These are phyloP conservation scores for Tor tambroides DNA, from an alignment of 2,113 vertebrate species.

Conservation along the genomic window DNA sequence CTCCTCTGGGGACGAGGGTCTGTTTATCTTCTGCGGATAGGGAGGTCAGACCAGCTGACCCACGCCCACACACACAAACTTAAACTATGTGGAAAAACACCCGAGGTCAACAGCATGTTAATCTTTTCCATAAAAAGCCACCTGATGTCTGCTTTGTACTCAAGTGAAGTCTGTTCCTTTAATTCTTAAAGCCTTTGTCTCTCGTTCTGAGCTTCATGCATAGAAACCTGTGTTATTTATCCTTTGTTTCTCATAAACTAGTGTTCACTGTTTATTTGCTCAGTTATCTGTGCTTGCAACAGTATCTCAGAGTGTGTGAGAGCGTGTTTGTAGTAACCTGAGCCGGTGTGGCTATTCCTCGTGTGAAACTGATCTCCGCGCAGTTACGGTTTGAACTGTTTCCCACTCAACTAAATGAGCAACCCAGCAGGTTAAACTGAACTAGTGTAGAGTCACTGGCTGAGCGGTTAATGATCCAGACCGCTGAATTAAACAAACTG, in stretches of 20 bases:
- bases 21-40: background rate
- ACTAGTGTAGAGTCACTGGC: background rate
- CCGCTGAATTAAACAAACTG: too few relatives aligned
- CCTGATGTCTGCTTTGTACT: background rate
- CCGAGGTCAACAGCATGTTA: constrained; percentile 17
- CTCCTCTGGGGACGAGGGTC: too few relatives aligned
- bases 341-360: background rate
- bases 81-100: constrained; percentile 13
- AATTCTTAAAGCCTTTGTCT: background rate
- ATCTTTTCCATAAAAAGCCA: constrained; percentile 28
- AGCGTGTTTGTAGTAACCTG: background rate
- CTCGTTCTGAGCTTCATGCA: background rate
- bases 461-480: background rate
- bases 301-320: background rate
- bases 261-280: background rate
- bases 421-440: background rate
- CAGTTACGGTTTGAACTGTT: background rate
- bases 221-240: background rate
- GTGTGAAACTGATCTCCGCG: background rate
- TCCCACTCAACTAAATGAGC: constrained; percentile 16
- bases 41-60: too few relatives aligned
- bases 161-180: constrained; percentile 1
- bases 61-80: background rate
- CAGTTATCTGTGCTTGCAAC: background rate
- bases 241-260: background rate